These are phyloP conservation scores for Drosophila macrospina DNA, from an alignment of 2,888 invertebrate species.

Conservation along the genomic window DNA sequence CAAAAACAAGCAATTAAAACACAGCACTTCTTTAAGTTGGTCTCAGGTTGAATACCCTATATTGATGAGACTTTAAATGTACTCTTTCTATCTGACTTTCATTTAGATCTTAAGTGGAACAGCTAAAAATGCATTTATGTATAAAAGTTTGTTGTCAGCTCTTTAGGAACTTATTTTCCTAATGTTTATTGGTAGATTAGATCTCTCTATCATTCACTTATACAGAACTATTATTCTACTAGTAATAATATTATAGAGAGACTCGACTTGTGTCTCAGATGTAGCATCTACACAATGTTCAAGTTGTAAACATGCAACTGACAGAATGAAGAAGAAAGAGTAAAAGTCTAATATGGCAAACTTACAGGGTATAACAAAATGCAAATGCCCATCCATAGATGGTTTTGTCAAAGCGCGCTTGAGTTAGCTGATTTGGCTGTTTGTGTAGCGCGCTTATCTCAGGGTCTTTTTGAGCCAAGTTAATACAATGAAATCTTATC, in stretches of 20 bases:
- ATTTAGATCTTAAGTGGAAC: too few species aligned
- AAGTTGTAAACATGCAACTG: background rate
- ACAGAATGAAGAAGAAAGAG: background rate
- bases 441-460: conserved; percentile 42
- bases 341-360: background rate
- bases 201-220: too few species aligned
- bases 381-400: conserved; percentile 18
- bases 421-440: conserved; percentile 16
- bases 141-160: too few species aligned
- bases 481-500: conserved; percentile 56
- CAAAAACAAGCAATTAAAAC: conserved; percentile 34
- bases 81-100: too few species aligned
- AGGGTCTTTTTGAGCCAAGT: conserved; percentile 51
- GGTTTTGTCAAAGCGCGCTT: conserved; percentile 26
- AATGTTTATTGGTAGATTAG: too few species aligned
- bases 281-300: too few species aligned
- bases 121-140: too few species aligned
- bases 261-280: too few species aligned
- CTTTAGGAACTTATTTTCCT: too few species aligned
- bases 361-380: conserved; percentile 7
- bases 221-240: too few species aligned
- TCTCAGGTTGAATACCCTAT: conserved; percentile 5
- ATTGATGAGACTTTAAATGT: background rate
- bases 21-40: background rate
- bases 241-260: too few species aligned